These are phyloP conservation scores for Cynopterus brachyotis DNA, from an alignment of 2,113 vertebrate species.

Conservation along the genomic window DNA sequence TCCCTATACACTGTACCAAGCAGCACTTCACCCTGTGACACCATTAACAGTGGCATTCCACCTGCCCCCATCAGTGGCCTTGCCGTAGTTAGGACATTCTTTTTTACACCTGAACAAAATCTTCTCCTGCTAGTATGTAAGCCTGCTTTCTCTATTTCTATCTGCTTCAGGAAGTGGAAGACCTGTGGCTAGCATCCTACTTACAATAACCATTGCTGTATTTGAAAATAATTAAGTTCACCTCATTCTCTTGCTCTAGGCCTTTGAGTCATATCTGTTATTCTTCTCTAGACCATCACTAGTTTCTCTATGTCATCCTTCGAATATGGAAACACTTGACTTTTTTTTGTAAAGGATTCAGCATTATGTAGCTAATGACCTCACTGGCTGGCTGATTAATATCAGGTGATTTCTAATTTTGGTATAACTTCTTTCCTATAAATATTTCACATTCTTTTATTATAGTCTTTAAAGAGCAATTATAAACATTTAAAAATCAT, in stretches of 20 bases:
- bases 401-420: constrained; percentile 73
- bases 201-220: neutral
- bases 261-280: constrained; percentile 1
- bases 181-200: neutral
- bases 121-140: neutral
- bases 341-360: constrained; percentile 50
- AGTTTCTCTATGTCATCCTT: constrained; percentile 21
- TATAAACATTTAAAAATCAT: constrained; percentile 74
- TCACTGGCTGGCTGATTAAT: constrained; percentile 35
- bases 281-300: neutral
- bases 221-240: constrained; percentile 34
- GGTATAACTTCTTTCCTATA: constrained; percentile 59
- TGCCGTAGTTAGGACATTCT: neutral
- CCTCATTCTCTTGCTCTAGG: neutral
- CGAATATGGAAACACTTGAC: constrained; percentile 36
- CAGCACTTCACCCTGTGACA: neutral
- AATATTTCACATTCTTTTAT: constrained; percentile 72
- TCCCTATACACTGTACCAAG: neutral
- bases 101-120: neutral
- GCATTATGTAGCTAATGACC: constrained; percentile 37
- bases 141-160: neutral
- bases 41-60: neutral
- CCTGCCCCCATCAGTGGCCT: neutral
- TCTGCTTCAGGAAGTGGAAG: neutral
- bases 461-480: constrained; percentile 64